Conservation (phyloP, 2,797 vertebrate genomes). For the Tympanoctomys barrerae region DNA sequence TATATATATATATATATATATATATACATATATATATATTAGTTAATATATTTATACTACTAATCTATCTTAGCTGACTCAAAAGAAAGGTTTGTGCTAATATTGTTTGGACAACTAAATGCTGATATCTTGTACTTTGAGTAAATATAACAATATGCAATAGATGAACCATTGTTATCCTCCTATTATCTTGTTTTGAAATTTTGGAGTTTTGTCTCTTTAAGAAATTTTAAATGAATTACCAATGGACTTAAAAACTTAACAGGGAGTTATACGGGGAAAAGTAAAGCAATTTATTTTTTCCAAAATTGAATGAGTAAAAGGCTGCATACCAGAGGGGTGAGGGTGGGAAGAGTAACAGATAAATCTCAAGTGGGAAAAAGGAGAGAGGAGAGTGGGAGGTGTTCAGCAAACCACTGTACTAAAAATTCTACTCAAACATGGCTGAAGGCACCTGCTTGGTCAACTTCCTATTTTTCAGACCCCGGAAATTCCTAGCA, state of each 20-base stretch:
- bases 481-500: background rate
- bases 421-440: background rate
- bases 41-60: too few species aligned
- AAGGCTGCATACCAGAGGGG: background rate
- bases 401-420: background rate
- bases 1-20: too few species aligned
- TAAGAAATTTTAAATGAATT: background rate
- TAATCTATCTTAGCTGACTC: too few species aligned
- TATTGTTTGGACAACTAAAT: too few species aligned
- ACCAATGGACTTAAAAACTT: background rate
- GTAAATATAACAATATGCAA: too few species aligned
- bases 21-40: too few species aligned
- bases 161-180: too few species aligned
- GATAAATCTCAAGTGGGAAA: background rate
- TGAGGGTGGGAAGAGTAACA: background rate
- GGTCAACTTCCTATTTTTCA: background rate
- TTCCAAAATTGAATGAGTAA: conserved; percentile 13
- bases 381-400: background rate
- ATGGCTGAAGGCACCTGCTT: background rate
- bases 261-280: background rate
- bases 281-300: conserved; percentile 13
- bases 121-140: too few species aligned
- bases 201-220: too few species aligned
- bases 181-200: too few species aligned
- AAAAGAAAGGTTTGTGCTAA: too few species aligned